Conservation (phyloP, 2,888 invertebrate species). For the Lottia scabra region DNA sequence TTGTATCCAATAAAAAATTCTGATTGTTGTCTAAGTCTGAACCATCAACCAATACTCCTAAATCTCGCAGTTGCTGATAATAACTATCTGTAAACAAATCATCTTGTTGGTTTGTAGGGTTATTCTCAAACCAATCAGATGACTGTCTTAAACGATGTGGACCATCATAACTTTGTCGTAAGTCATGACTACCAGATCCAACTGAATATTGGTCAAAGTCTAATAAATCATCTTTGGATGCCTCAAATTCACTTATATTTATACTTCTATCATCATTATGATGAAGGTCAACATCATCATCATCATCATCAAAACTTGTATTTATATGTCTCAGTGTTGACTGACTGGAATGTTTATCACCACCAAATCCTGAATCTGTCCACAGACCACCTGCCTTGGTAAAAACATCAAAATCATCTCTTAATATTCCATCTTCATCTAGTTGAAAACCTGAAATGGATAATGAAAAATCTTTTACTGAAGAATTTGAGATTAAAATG, state of each 20-base stretch:
- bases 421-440: conserved; percentile 63
- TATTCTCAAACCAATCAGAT: not conserved
- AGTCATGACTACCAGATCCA: not conserved
- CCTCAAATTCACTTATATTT: conserved; percentile 64
- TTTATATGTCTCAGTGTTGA: conserved; percentile 53
- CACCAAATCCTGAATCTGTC: conserved; percentile 63
- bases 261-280: conserved; percentile 54
- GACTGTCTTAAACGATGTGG: not conserved
- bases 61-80: conserved; percentile 54
- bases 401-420: conserved; percentile 55
- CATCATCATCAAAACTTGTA: conserved; percentile 53
- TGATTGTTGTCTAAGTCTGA: conserved; percentile 28
- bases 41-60: conserved; percentile 57
- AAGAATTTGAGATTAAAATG: no score
- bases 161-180: not conserved
- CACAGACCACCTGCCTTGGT: conserved; percentile 46
- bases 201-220: conserved; percentile 41
- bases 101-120: conserved; percentile 25
- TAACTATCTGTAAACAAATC: conserved; percentile 57
- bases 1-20: not conserved
- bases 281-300: conserved; percentile 47
- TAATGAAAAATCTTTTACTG: not conserved
- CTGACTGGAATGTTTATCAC: conserved; percentile 52
- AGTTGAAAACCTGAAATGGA: conserved; percentile 50
- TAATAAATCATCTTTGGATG: conserved; percentile 59